Evolutionary conservation across 2,797 vertebrate species (phyloP).

Genomic region (Bufotes viridis): DNA sequence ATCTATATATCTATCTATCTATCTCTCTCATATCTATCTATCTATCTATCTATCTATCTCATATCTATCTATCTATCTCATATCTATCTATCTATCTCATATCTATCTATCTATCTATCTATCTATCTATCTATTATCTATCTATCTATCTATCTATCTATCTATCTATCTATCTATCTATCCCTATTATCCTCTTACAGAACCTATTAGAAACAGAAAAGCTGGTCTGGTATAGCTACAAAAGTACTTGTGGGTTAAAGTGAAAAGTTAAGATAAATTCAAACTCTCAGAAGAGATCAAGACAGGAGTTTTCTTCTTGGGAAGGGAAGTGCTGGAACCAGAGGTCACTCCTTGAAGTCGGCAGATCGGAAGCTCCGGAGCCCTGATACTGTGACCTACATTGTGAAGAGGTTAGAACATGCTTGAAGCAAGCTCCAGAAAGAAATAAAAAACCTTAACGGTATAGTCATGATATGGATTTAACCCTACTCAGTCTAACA

Average conservation of each 20-base stretch:
- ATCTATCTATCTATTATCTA: slow-evolving; percentile 1
- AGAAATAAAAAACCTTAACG: not conserved
- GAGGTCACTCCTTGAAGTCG: slow-evolving; percentile 28
- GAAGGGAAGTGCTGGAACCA: not conserved
- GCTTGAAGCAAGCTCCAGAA: not conserved
- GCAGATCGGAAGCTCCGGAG: not conserved
- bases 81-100: not conserved
- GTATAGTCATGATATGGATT: not conserved
- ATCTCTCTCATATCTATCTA: not conserved
- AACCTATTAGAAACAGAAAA: not conserved
- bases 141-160: not conserved
- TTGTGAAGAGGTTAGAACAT: slow-evolving; percentile 10
- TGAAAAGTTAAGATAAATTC: slow-evolving; percentile 8
- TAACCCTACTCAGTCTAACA: not conserved
- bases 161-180: not conserved
- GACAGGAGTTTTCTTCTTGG: not conserved
- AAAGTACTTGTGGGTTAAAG: not conserved
- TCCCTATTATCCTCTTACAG: not conserved
- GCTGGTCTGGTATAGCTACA: not conserved
- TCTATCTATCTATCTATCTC: slow-evolving; percentile 5
- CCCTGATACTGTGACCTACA: not conserved
- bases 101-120: slow-evolving; percentile 14
- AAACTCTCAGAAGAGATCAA: not conserved
- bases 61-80: slow-evolving; percentile 11
- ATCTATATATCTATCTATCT: not conserved